Evolutionary conservation across 2,797 vertebrate genomes (phyloP).

Genomic region (Arrhamphus sclerolepis): DNA sequence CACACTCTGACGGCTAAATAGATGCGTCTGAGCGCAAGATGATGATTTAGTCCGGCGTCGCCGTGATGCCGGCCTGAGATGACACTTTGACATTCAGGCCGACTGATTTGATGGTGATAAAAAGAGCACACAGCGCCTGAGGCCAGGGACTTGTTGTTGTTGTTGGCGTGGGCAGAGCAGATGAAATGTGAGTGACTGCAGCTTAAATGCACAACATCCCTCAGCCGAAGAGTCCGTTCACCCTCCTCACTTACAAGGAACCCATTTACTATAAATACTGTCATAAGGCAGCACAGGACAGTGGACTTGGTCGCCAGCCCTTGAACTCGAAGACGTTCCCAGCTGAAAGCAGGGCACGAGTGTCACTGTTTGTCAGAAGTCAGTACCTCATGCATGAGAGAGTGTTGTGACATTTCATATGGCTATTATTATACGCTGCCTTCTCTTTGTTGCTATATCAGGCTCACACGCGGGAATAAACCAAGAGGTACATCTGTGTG

Average conservation of each 20-base stretch:
- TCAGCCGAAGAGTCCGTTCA: slow-evolving; percentile 41
- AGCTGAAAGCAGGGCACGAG: slow-evolving; percentile 44
- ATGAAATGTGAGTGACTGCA: slow-evolving; percentile 68
- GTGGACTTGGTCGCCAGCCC: slow-evolving; percentile 40
- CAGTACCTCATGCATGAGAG: slow-evolving; percentile 60
- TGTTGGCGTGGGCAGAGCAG: slow-evolving; percentile 36
- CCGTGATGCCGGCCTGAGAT: slow-evolving; percentile 53
- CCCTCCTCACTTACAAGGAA: slow-evolving; percentile 50
- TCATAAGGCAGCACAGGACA: slow-evolving; percentile 34
- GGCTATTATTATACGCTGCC: slow-evolving; percentile 69
- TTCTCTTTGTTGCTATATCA: slow-evolving; percentile 71
- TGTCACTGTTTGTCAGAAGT: slow-evolving; percentile 66
- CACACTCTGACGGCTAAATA: slow-evolving; percentile 69
- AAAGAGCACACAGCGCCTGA: slow-evolving; percentile 67
- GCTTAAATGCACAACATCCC: slow-evolving; percentile 60
- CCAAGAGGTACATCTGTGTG: slow-evolving; percentile 37
- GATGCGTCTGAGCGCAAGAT: slow-evolving; percentile 57
- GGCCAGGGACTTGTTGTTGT: slow-evolving; percentile 68
- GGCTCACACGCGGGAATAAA: slow-evolving; percentile 58
- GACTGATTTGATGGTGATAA: slow-evolving; percentile 67
- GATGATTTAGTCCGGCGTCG: slow-evolving; percentile 69
- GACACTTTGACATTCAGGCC: slow-evolving; percentile 66
- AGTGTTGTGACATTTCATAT: slow-evolving; percentile 68
- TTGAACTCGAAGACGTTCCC: slow-evolving; percentile 55
- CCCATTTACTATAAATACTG: slow-evolving; percentile 70